Evolutionary conservation across 2,888 invertebrate genomes (phyloP).

Genomic region (Ashinkailepas kermadecensis): DNA sequence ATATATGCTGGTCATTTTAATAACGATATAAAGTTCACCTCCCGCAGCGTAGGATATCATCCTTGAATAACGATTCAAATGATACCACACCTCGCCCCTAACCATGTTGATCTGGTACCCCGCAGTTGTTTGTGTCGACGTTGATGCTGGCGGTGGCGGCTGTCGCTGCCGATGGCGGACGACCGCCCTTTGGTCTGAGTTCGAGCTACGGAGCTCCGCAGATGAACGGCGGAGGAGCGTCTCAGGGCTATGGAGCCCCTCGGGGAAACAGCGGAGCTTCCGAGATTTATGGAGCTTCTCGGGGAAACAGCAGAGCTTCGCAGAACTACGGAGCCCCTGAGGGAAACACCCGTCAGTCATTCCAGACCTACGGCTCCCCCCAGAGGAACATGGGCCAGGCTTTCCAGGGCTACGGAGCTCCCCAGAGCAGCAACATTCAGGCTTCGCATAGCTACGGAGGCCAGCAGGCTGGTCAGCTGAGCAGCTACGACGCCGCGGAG

Average conservation of each 20-base stretch:
- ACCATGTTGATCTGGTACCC: no score
- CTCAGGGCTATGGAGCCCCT: no score
- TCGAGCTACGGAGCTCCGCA: neutral
- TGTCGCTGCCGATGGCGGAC: no score
- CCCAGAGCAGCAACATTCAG: neutral
- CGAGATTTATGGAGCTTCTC: neutral
- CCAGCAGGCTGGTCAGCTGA: neutral
- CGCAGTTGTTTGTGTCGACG: no score
- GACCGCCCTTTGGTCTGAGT: neutral
- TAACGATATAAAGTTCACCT: no score
- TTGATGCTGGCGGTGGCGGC: no score
- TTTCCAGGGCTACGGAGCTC: slow-evolving; percentile 2
- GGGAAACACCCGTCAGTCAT: neutral
- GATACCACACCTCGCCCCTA: no score
- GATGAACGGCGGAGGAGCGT: neutral
- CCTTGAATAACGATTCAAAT: no score
- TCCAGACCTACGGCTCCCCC: neutral
- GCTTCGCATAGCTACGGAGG: neutral
- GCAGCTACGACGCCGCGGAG: neutral
- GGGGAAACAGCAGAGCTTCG: neutral
- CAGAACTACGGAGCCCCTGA: neutral
- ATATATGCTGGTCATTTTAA: no score
- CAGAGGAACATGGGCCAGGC: neutral
- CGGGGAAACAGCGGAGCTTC: neutral
- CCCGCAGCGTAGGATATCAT: no score